phyloP scores from a whole-genome alignment of 2,888 invertebrate genomes.

The Scrobipalpa atriplicella region DNA sequence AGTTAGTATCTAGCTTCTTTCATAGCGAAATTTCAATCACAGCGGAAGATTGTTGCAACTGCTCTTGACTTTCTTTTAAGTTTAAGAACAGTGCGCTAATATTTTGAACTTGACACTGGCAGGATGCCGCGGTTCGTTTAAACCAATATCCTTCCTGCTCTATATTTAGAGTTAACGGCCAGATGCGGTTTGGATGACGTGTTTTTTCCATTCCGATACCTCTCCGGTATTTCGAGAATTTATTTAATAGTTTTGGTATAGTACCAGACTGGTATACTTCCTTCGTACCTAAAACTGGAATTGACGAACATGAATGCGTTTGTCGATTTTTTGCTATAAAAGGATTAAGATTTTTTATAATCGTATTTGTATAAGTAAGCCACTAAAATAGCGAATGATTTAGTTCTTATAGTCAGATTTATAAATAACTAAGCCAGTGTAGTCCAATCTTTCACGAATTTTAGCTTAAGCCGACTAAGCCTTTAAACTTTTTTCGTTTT shows the following conservation, averaged over 20 bases:
- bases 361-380: too few relatives aligned
- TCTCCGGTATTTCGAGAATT: background rate
- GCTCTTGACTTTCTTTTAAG: background rate
- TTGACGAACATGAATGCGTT: too few relatives aligned
- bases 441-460: background rate
- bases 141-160: constrained; percentile 41
- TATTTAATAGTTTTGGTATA: background rate
- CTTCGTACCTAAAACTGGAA: too few relatives aligned
- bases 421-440: background rate
- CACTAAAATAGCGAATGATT: too few relatives aligned
- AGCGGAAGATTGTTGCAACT: too few relatives aligned
- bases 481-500: constrained; percentile 27
- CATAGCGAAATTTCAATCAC: too few relatives aligned
- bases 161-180: constrained; percentile 35
- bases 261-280: too few relatives aligned
- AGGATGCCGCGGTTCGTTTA: constrained; percentile 26
- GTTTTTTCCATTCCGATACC: background rate
- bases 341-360: too few relatives aligned
- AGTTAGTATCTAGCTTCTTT: too few relatives aligned
- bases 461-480: too few relatives aligned
- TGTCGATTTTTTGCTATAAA: too few relatives aligned
- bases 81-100: background rate
- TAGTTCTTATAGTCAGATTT: too few relatives aligned
- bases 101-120: background rate
- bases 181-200: constrained; percentile 34